phyloP scores from a whole-genome alignment of 2,113 vertebrate genomes.

The Corydoras sp. region DNA sequence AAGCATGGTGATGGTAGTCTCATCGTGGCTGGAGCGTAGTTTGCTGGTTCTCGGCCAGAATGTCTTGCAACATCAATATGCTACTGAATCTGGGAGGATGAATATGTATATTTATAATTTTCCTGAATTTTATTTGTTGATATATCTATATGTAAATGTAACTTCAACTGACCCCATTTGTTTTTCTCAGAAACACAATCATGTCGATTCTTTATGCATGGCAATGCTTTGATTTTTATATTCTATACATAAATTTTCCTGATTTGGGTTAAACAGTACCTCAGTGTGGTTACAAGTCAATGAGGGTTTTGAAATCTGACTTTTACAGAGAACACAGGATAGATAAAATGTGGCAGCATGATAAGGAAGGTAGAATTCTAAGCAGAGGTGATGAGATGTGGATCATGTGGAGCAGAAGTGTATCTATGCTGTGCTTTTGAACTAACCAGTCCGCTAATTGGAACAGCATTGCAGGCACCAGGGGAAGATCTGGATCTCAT shows the following conservation, averaged over 20 bases:
- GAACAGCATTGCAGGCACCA: conserved; percentile 64
- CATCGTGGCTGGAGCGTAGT: no score
- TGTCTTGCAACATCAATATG: no score
- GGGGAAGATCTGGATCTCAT: conserved; percentile 59
- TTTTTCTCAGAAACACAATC: not conserved
- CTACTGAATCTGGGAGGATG: no score
- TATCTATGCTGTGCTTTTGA: conserved; percentile 63
- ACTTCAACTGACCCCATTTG: no score
- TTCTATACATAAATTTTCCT: not conserved
- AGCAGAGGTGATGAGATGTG: conserved; percentile 56
- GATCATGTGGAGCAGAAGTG: conserved; percentile 55
- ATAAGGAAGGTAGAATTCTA: conserved; percentile 52
- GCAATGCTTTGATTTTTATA: not conserved
- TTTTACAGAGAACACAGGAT: not conserved
- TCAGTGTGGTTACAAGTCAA: not conserved
- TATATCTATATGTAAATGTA: no score
- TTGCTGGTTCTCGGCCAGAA: no score
- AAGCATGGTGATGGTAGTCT: no score
- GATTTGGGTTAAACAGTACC: not conserved
- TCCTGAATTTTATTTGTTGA: no score
- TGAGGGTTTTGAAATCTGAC: not conserved
- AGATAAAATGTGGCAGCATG: conserved; percentile 49
- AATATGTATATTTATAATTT: no score
- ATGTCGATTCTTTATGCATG: not conserved
- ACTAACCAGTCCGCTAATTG: conserved; percentile 62